Base-by-base conservation (phyloP, 2,113 vertebrate species). In the Fukomys damarensis region DNA sequence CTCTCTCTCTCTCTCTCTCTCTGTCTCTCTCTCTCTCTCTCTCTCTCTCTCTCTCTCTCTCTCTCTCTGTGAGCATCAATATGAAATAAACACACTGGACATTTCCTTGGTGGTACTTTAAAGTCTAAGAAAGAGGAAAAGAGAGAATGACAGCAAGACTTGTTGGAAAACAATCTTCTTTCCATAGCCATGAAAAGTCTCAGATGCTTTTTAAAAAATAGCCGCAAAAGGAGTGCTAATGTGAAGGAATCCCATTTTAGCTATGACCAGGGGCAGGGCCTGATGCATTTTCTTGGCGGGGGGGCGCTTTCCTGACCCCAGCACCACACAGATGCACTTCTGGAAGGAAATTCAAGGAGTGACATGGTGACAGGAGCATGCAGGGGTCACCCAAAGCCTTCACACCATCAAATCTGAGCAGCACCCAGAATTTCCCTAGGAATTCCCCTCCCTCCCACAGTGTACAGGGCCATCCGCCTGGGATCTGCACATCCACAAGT, bases 51-150 rank as follows among this genome's bases (percentile, higher is more conserved):
- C 16, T 24, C 12, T 49, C 80, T 58, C 54, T 58, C 5, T 14
- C 24, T 9, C 11, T 6, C 35, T 7, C 85, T 72, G 70, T 24
- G 11, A 4, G 43, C 22, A 74, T 43, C 41, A 61, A 85, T 26
- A 38, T 49, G 43, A 91, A 92, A 84, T 35, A 76, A 86, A 61
- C 58, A 74, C 77, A 70, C 3, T 32, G 28, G 52, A 87, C 26
- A 79, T 90, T 81, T 93, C 52, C 63, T 41, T 59, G 56, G 70
- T 68, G 28, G 66, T 56, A 10, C 77, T 41, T 89, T 80, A 95
- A 66, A 49, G 35, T 11, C 26, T 88, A n/a, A 88, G 72, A 91
- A 61, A 86, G 8, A 93, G 32, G 59, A 63, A 61, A 26, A 89
- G 32, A 72, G 32, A 63, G 19, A 91, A 76, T 13, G 59, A 76